Evolutionary conservation across 2,888 invertebrate genomes (phyloP).

Genomic region (Orthosia cruda): DNA sequence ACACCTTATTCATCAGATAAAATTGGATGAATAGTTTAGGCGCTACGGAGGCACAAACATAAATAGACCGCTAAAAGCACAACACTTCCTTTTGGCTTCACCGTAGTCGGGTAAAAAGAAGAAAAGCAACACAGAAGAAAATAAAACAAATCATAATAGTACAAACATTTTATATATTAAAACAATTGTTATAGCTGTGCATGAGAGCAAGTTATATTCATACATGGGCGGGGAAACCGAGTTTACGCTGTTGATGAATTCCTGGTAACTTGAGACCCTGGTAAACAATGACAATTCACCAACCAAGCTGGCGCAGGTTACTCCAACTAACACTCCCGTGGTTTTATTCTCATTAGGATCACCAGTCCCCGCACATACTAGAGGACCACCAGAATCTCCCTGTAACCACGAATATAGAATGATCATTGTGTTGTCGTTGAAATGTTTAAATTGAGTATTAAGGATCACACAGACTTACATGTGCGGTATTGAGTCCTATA

Average conservation of each 20-base stretch:
- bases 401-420: slow-evolving; percentile 50
- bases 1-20: no score
- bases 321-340: slow-evolving; percentile 76
- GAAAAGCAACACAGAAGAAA: background rate
- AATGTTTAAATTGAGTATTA: background rate
- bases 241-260: slow-evolving; percentile 44
- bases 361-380: slow-evolving; percentile 76
- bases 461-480: no score
- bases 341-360: slow-evolving; percentile 71
- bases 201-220: slow-evolving; percentile 6
- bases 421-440: background rate
- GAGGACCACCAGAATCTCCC: slow-evolving; percentile 86
- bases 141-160: slow-evolving; percentile 46
- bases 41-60: no score
- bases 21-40: no score
- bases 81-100: no score
- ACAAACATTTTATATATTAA: slow-evolving; percentile 44
- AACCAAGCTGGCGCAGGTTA: slow-evolving; percentile 61
- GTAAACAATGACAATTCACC: slow-evolving; percentile 68
- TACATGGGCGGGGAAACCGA: slow-evolving; percentile 4
- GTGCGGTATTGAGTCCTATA: no score
- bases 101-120: background rate
- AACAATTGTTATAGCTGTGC: slow-evolving; percentile 5
- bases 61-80: no score
- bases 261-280: slow-evolving; percentile 68